Evolutionary conservation across 1,140 invertebrate genomes (phyloP).

Genomic region (Leptopilina boulardi): DNA sequence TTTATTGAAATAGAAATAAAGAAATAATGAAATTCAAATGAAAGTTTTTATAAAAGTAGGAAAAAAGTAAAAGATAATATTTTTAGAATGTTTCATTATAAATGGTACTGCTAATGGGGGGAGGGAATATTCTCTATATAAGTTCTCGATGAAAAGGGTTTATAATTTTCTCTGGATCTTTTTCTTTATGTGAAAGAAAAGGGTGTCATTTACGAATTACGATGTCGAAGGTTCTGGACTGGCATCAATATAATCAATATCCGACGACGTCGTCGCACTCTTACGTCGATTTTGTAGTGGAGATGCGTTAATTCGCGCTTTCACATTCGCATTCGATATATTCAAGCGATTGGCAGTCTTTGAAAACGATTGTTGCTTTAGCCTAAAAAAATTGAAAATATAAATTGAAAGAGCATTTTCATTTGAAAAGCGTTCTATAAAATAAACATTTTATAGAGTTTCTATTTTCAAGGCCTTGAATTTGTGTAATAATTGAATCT

Average conservation of each 20-base stretch:
- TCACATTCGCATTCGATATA: slow-evolving; percentile 62
- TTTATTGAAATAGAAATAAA: neutral
- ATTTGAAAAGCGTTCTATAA: too few relatives aligned
- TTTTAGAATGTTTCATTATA: neutral
- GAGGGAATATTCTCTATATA: neutral
- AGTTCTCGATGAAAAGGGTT: neutral
- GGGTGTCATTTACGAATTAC: slow-evolving; percentile 59
- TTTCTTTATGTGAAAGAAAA: neutral
- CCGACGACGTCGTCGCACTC: slow-evolving; percentile 55
- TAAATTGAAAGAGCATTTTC: neutral
- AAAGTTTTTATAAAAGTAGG: neutral
- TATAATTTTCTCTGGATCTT: neutral
- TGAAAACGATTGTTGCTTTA: slow-evolving; percentile 41
- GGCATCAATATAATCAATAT: slow-evolving; percentile 69
- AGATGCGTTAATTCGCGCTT: slow-evolving; percentile 61
- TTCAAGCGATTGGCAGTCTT: slow-evolving; percentile 56
- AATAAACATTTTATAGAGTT: too few relatives aligned
- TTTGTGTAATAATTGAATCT: too few relatives aligned
- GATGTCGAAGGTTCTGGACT: slow-evolving; percentile 69
- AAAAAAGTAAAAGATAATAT: neutral
- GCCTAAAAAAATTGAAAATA: neutral
- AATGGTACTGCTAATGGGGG: neutral
- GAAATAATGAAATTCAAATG: too few relatives aligned
- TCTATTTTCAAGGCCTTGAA: too few relatives aligned
- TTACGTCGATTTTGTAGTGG: slow-evolving; percentile 56